Conservation (phyloP, 1,140 invertebrate genomes). For the Paralvinella palmiformis region DNA sequence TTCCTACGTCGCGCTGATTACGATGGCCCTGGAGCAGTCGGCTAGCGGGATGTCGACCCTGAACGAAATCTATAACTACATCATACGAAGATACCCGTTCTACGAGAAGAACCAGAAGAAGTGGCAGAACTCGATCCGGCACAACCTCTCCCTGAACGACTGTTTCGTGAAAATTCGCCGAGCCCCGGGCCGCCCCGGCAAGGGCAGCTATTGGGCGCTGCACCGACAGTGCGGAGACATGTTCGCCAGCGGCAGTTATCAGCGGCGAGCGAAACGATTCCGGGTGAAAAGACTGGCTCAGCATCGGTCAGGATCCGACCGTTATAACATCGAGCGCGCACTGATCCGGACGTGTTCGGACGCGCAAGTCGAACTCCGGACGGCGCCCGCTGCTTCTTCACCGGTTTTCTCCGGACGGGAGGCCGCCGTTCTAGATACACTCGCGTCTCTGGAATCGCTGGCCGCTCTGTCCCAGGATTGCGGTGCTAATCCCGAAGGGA, state of each 20-base stretch:
- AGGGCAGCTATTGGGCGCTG: constrained; percentile 84
- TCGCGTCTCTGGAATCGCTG: too few species aligned
- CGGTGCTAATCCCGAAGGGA: too few species aligned
- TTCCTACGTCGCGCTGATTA: constrained; percentile 49
- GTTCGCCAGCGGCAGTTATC: constrained; percentile 88
- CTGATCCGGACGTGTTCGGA: too few species aligned
- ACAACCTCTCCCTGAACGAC: constrained; percentile 91
- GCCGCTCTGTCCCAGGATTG: too few species aligned
- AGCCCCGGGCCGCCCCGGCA: constrained; percentile 77
- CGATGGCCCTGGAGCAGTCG: constrained; percentile 47
- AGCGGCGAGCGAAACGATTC: constrained; percentile 80
- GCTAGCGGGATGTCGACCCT: constrained; percentile 45
- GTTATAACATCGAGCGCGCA: too few species aligned
- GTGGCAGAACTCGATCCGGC: constrained; percentile 95
- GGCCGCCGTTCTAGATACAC: too few species aligned
- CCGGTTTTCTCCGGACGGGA: too few species aligned
- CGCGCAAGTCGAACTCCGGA: too few species aligned
- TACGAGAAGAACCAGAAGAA: constrained; percentile 83
- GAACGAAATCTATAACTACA: constrained; percentile 44
- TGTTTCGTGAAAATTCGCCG: constrained; percentile 90
- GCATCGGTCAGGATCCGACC: too few species aligned
- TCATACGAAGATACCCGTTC: constrained; percentile 63
- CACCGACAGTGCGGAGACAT: constrained; percentile 85
- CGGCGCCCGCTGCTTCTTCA: too few species aligned
- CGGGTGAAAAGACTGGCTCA: constrained; percentile 55